These are phyloP conservation scores for Leptinotarsa haldemani DNA, from an alignment of 2,888 invertebrate species.

Conservation along the genomic window DNA sequence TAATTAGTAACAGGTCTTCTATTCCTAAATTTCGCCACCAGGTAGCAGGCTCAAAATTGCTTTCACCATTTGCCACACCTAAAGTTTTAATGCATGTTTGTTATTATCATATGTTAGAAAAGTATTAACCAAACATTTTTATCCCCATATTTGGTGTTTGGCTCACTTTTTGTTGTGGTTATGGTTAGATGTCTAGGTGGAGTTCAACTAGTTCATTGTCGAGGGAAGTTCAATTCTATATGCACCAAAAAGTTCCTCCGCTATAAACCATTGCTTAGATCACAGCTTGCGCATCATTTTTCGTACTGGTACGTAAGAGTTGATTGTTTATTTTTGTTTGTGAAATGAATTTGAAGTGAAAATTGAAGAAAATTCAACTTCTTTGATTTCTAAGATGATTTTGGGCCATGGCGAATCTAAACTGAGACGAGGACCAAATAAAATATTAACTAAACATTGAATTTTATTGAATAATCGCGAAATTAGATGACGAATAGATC, in stretches of 20 bases:
- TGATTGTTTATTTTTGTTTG: conserved; percentile 7
- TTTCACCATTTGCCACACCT: background rate
- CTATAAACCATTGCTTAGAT: conserved; percentile 52
- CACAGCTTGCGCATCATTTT: conserved; percentile 48
- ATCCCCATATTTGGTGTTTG: conserved; percentile 48
- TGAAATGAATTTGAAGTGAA: conserved; percentile 1
- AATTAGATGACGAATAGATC: too few species aligned
- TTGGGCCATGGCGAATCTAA: background rate
- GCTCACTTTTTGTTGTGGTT: conserved; percentile 65
- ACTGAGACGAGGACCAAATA: background rate
- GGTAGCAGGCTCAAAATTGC: too few species aligned
- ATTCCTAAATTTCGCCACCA: too few species aligned
- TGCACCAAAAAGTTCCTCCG: conserved; percentile 67
- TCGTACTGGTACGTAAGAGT: conserved; percentile 46
- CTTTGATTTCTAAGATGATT: too few species aligned
- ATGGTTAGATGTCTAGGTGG: conserved; percentile 73
- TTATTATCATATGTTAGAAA: background rate
- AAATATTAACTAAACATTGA: too few species aligned
- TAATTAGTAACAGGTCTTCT: too few species aligned
- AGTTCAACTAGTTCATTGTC: conserved; percentile 74
- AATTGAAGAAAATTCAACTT: background rate
- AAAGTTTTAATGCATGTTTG: conserved; percentile 5
- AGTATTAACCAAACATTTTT: conserved; percentile 7
- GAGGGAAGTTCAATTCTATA: conserved; percentile 73
- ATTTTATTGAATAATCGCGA: too few species aligned